phyloP scores from a whole-genome alignment of 1,140 invertebrate genomes.

The fruit fly (Drosophila melanogaster) region DNA sequence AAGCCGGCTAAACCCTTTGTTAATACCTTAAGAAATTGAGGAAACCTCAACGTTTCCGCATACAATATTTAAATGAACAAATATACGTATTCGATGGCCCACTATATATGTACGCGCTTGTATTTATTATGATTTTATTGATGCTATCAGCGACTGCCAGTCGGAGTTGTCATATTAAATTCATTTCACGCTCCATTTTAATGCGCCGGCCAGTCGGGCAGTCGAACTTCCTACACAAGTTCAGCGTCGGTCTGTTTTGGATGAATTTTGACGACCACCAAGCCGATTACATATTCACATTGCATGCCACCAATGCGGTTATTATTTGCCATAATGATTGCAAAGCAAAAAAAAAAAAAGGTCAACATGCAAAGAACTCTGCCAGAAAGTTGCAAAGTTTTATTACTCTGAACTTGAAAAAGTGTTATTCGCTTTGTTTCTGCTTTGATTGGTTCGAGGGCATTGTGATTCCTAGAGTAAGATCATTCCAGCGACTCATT shows the following conservation, averaged over 20 bases:
- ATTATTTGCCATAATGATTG: conserved; percentile 32
- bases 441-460: no score
- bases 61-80: conserved; percentile 28
- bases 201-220: conserved; percentile 38
- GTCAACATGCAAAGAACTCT: conserved; percentile 63
- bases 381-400: conserved; percentile 21
- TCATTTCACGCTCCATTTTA: conserved; percentile 72
- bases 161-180: conserved; percentile 62
- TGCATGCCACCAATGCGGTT: conserved; percentile 25
- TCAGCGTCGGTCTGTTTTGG: conserved; percentile 35
- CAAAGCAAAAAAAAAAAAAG: conserved; percentile 43
- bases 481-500: not conserved
- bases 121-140: conserved; percentile 62
- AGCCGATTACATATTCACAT: conserved; percentile 32
- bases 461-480: not conserved
- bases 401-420: conserved; percentile 45
- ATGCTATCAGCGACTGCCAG: conserved; percentile 35
- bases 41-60: conserved; percentile 21
- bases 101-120: conserved; percentile 32
- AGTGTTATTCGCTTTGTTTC: not conserved
- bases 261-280: conserved; percentile 50
- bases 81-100: not conserved
- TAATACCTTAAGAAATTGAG: conserved; percentile 1
- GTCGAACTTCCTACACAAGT: conserved; percentile 73
- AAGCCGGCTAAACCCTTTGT: conserved; percentile 12